phyloP scores from a whole-genome alignment of 2,888 invertebrate species.

The Eupithecia abbreviata region DNA sequence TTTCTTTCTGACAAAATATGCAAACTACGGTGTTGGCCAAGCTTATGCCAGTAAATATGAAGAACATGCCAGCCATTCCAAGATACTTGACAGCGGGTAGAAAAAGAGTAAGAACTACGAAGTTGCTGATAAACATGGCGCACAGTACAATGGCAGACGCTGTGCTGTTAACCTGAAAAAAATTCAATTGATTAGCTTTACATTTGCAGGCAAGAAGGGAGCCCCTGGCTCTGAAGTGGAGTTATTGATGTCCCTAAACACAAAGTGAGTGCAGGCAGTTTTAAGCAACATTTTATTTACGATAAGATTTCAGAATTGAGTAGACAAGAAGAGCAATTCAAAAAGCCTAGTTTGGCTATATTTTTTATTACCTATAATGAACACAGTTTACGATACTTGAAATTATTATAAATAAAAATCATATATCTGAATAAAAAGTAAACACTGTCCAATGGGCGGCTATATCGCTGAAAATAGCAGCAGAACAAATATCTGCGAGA shows the following conservation, averaged over 20 bases:
- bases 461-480: too few species aligned
- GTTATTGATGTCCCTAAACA: background rate
- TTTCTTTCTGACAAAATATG: slow-evolving; percentile 63
- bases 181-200: background rate
- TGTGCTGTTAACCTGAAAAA: slow-evolving; percentile 53
- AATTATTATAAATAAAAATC: too few species aligned
- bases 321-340: background rate
- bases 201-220: background rate
- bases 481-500: too few species aligned
- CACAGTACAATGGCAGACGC: slow-evolving; percentile 44
- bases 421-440: too few species aligned
- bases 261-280: background rate
- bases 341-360: too few species aligned
- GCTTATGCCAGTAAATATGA: slow-evolving; percentile 56
- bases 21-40: slow-evolving; percentile 50
- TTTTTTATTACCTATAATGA: too few species aligned
- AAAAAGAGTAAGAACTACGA: slow-evolving; percentile 49
- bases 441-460: too few species aligned
- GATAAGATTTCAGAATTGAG: background rate
- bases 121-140: slow-evolving; percentile 49
- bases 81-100: slow-evolving; percentile 47
- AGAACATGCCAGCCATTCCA: slow-evolving; percentile 64
- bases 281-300: background rate
- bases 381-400: too few species aligned
- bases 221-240: background rate